Evolutionary conservation across 2,113 vertebrate species (phyloP).

Genomic region (Promerops cafer): DNA sequence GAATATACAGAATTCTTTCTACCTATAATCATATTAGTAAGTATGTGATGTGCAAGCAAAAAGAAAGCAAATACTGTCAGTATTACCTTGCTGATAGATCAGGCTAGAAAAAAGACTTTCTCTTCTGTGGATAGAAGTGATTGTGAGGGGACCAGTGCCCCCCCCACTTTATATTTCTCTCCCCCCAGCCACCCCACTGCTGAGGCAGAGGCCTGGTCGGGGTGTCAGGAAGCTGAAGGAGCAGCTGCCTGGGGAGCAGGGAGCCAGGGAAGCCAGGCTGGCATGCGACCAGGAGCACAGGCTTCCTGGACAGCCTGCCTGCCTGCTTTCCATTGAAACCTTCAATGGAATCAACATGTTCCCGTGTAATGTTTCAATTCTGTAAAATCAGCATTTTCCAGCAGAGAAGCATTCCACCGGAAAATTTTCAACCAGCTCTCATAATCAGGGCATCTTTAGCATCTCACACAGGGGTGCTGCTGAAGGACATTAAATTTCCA

Average conservation of each 20-base stretch:
- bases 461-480: not conserved
- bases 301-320: not conserved
- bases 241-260: not conserved
- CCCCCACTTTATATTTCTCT: not conserved
- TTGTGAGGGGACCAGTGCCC: not conserved
- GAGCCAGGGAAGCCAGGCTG: not conserved
- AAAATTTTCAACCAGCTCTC: not conserved
- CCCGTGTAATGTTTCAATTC: conserved; percentile 2
- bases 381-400: conserved; percentile 43
- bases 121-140: not conserved
- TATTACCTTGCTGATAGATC: not conserved
- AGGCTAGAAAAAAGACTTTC: not conserved
- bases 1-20: not conserved
- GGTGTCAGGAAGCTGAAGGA: not conserved
- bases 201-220: not conserved
- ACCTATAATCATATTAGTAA: not conserved
- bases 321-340: conserved; percentile 44
- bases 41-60: not conserved
- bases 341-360: conserved; percentile 44
- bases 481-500: not conserved
- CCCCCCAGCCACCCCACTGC: not conserved
- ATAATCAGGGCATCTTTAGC: not conserved
- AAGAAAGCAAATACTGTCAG: not conserved
- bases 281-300: not conserved
- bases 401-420: not conserved